Conservation (phyloP, 2,113 vertebrate species). For the Tragelaphus scriptus region DNA sequence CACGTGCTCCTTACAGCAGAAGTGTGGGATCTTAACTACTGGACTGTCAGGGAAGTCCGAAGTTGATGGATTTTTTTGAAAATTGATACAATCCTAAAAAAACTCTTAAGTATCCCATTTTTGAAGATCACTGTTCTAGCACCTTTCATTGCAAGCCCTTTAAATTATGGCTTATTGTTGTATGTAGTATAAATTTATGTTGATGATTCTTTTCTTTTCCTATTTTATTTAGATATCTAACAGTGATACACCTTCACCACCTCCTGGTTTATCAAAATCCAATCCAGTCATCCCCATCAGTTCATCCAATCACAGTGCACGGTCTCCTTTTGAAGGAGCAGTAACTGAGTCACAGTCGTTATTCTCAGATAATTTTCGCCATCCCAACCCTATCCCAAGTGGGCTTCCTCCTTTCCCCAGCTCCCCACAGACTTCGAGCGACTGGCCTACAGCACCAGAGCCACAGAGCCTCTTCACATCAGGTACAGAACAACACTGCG, state of each 20-base stretch:
- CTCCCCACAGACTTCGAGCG: constrained; percentile 91
- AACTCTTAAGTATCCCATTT: background rate
- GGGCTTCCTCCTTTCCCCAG: constrained; percentile 95
- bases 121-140: background rate
- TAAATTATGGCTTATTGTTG: constrained; percentile 11
- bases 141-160: constrained; percentile 36
- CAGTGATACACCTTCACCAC: constrained; percentile 96
- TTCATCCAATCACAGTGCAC: constrained; percentile 92
- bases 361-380: constrained; percentile 99
- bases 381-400: constrained; percentile 97
- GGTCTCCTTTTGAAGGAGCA: constrained; percentile 97
- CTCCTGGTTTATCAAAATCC: constrained; percentile 95
- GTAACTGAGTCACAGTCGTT: constrained; percentile 98
- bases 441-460: constrained; percentile 98
- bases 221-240: constrained; percentile 85
- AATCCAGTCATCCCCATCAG: constrained; percentile 94
- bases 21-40: background rate
- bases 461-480: constrained; percentile 99
- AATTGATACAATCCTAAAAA: background rate
- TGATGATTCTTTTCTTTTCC: constrained; percentile 49
- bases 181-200: background rate
- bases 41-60: background rate
- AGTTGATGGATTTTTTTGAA: background rate
- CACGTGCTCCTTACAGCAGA: background rate
- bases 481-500: constrained; percentile 77